Conservation (phyloP, 2,797 vertebrate genomes). For the Pteropus rufus region DNA sequence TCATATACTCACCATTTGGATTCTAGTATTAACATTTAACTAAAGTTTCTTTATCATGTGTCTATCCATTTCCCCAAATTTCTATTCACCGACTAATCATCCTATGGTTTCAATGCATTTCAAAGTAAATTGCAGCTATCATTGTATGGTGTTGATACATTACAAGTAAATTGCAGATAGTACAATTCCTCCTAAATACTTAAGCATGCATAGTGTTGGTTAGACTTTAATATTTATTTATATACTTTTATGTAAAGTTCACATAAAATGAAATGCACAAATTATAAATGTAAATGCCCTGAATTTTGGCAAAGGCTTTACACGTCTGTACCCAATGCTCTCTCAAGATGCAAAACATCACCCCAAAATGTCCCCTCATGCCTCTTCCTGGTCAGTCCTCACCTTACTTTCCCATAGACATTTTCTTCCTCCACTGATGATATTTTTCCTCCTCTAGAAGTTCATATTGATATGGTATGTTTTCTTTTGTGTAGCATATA, state of each 20-base stretch:
- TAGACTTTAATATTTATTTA: background rate
- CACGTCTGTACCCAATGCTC: fast-evolving
- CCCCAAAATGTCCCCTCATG: fast-evolving
- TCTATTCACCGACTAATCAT: background rate
- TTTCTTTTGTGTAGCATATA: background rate
- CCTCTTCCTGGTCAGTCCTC: background rate
- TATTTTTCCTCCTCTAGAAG: background rate
- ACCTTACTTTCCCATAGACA: background rate
- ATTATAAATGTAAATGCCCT: background rate
- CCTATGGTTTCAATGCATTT: background rate
- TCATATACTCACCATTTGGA: background rate
- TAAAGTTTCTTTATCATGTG: background rate
- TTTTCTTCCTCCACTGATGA: background rate
- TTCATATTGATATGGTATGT: fast-evolving
- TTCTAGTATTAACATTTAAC: background rate
- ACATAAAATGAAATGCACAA: background rate
- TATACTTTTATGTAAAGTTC: background rate
- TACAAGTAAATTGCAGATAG: background rate
- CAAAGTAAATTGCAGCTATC: background rate
- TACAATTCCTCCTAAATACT: background rate
- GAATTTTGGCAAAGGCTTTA: background rate
- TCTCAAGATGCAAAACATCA: no score
- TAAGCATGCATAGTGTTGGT: background rate
- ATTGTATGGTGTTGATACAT: background rate
- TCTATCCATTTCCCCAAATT: background rate